Conservation (phyloP, 1,140 invertebrate genomes). For the Pseudomyrmex gracilis region DNA sequence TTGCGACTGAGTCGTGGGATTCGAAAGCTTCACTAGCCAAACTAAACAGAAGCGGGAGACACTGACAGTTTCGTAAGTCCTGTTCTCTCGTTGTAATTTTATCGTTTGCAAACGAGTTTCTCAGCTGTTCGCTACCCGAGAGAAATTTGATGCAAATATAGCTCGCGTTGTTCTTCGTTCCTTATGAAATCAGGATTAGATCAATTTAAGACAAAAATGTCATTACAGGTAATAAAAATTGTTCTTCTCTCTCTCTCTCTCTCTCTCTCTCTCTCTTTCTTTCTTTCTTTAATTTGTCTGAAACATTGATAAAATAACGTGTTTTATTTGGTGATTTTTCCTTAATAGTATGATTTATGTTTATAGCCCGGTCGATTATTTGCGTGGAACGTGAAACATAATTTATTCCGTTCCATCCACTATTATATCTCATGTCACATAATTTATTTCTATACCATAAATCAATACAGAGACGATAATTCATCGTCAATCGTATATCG, state of each 20-base stretch:
- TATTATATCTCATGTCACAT: neutral
- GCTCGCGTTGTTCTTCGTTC: neutral
- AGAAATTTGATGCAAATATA: neutral
- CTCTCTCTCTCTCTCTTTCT: too few species aligned
- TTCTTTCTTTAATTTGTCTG: too few species aligned
- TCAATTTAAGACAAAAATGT: neutral
- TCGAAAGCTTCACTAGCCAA: constrained; percentile 38
- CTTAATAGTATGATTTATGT: too few species aligned
- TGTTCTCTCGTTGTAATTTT: neutral
- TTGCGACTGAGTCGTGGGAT: constrained; percentile 35
- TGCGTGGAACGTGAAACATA: constrained; percentile 8
- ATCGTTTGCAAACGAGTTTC: constrained; percentile 20
- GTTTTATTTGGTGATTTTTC: too few species aligned
- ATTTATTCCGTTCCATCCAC: constrained; percentile 22
- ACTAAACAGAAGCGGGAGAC: constrained; percentile 20
- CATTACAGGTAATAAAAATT: neutral
- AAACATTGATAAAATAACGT: too few species aligned
- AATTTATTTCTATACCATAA: constrained; percentile 38
- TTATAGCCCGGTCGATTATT: constrained; percentile 10
- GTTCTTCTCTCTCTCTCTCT: neutral
- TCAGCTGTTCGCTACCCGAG: neutral
- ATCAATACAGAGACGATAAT: constrained; percentile 9
- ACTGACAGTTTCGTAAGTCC: neutral
- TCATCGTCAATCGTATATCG: constrained; percentile 33
- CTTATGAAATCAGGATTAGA: neutral